phyloP scores from a whole-genome alignment of 2,888 invertebrate genomes.

The Cheilosia pagana region DNA sequence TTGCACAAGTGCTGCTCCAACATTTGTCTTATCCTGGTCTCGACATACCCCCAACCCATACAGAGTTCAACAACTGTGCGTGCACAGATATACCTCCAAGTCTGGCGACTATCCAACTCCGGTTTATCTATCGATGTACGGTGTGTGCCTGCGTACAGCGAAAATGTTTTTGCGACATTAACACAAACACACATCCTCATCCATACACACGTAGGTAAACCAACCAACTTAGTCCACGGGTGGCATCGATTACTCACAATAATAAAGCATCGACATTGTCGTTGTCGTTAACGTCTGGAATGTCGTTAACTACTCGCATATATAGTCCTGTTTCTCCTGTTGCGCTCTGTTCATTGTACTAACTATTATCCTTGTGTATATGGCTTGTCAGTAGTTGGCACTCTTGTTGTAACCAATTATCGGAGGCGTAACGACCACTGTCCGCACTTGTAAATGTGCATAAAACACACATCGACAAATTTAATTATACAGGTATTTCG shows the following conservation, averaged over 20 bases:
- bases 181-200: slow-evolving; percentile 23
- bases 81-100: neutral
- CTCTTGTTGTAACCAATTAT: slow-evolving; percentile 72
- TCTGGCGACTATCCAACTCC: neutral
- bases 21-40: slow-evolving; percentile 65
- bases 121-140: neutral
- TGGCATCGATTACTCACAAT: slow-evolving; percentile 65
- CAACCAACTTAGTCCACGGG: neutral
- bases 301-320: slow-evolving; percentile 37
- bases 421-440: slow-evolving; percentile 55
- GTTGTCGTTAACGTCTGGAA: slow-evolving; percentile 14
- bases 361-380: slow-evolving; percentile 29
- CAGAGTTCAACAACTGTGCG: neutral
- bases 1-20: slow-evolving; percentile 56
- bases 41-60: slow-evolving; percentile 2
- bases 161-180: slow-evolving; percentile 68
- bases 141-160: slow-evolving; percentile 23
- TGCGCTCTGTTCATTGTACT: slow-evolving; percentile 7
- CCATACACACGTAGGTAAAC: neutral
- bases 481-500: slow-evolving; percentile 71
- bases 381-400: slow-evolving; percentile 54
- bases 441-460: slow-evolving; percentile 25
- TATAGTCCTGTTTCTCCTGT: slow-evolving; percentile 8
- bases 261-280: slow-evolving; percentile 62
- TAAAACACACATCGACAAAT: slow-evolving; percentile 29